Percentiles rank a stretch among this genome's conserved stretches.
These are phyloP conservation scores for Microctenopoma steveboyesi DNA, from an alignment of 2,797 vertebrate species.

Conservation along the genomic window DNA sequence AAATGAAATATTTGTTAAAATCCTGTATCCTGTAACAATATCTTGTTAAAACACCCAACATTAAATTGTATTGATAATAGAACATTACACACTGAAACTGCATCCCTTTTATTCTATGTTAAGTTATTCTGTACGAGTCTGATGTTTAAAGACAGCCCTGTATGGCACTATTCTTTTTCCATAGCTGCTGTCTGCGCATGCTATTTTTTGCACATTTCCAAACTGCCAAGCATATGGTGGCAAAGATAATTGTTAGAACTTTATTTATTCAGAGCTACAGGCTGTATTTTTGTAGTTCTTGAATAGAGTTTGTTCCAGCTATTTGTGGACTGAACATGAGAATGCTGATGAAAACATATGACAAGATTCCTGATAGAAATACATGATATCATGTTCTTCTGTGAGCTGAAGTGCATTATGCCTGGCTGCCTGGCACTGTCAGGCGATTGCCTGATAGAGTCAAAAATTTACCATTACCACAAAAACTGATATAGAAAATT, in stretches of 20 bases:
- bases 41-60: too few relatives aligned
- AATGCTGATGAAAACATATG: conserved; percentile 20
- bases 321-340: conserved; percentile 25
- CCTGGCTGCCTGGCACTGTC: conserved; percentile 6
- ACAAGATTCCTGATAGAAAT: conserved; percentile 6
- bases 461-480: conserved; percentile 10
- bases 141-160: conserved; percentile 22
- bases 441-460: neutral
- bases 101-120: conserved; percentile 14
- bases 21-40: too few relatives aligned
- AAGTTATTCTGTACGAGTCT: conserved; percentile 22
- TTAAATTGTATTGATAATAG: too few relatives aligned
- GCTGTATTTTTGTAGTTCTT: conserved; percentile 10
- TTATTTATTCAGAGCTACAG: conserved; percentile 33
- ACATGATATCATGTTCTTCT: conserved; percentile 9
- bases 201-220: conserved; percentile 28
- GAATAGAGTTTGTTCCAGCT: conserved; percentile 13
- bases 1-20: too few relatives aligned
- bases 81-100: neutral
- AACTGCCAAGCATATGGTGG: conserved; percentile 21
- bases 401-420: conserved; percentile 20
- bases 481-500: conserved; percentile 7
- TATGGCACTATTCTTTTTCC: conserved; percentile 26
- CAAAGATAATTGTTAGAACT: conserved; percentile 22
- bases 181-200: conserved; percentile 31